Base-by-base conservation (phyloP, 2,888 invertebrate species). In the Tiliacea citrago region DNA sequence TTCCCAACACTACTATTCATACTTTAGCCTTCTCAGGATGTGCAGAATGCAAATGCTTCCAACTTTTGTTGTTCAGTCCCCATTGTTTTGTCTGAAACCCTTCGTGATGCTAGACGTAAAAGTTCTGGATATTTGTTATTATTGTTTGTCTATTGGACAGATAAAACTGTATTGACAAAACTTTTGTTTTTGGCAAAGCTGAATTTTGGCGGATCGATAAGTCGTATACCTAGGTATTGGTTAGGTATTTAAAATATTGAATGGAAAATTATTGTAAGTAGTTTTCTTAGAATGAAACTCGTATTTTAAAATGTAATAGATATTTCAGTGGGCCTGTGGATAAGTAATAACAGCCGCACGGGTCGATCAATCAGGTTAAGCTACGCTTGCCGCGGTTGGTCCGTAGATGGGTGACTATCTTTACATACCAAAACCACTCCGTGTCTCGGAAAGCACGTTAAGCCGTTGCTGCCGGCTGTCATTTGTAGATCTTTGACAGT, bases 1-100 rank as follows among this genome's bases (percentile, higher is more conserved):
- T 93, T 90, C 88, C 91, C 90, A 89, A 88, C 90, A 88, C 87
- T 89, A 90, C 88, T 91, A 90, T 91, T 90, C 90, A 90, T 88
- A 88, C 90, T 89, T 84, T 88, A 90, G 86, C 89, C 88, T 90
- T 88, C 81, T 67, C 82, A 86, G 83, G 89, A 90, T 91, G 89
- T 93, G 91, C 91, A 94, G 90, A 90, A 94, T 94, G 93, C 94
- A 94, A 93, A 94, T 90, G 88, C 88, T 90, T 88, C 80, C 81
- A 88, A 90, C 89, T 90, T 89, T 86, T 85, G 84, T 85, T 73
- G 75, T 75, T 62, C 75, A 85, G 73, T 71, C 80, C 84, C 84
- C 85, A 66, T 93, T 94, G 92, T 93, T 92, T 90, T 77, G 84
- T 88, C 84, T 84, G 70, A 80, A 74, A 78, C 85, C 82, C 78